These are phyloP conservation scores for Elaeidobius kamerunicus DNA, from an alignment of 2,888 invertebrate species.

Conservation along the genomic window DNA sequence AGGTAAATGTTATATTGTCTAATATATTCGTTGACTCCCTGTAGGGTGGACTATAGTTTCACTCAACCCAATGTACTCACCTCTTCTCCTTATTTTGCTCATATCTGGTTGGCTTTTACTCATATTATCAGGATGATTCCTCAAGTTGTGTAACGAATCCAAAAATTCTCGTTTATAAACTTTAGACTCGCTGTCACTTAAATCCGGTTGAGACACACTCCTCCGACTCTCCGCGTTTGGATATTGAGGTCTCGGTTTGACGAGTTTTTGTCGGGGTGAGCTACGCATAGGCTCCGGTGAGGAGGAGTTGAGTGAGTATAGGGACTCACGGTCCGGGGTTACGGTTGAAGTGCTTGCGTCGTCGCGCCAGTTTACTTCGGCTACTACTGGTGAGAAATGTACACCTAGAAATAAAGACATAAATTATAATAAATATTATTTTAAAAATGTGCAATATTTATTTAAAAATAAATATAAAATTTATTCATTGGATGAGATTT, in stretches of 20 bases:
- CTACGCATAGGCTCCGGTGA: constrained; percentile 40
- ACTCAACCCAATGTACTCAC: constrained; percentile 35
- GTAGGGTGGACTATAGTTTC: no score
- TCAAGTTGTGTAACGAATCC: constrained; percentile 34
- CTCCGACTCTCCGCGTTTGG: constrained; percentile 33
- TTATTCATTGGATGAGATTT: not conserved
- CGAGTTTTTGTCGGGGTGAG: constrained; percentile 32
- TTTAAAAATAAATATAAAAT: constrained; percentile 46
- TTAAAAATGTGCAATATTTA: constrained; percentile 76
- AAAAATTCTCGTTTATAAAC: constrained; percentile 34
- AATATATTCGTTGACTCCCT: no score
- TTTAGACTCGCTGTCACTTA: constrained; percentile 36
- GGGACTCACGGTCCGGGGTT: constrained; percentile 44
- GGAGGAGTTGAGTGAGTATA: constrained; percentile 43
- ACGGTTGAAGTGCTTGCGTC: constrained; percentile 48
- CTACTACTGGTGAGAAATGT: constrained; percentile 76
- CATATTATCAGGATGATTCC: constrained; percentile 33
- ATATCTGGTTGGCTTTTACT: constrained; percentile 41
- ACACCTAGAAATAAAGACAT: constrained; percentile 57
- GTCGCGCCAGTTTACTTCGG: constrained; percentile 76
- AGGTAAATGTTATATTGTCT: no score
- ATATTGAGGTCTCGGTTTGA: constrained; percentile 34
- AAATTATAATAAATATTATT: no score
- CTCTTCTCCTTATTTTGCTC: constrained; percentile 34
- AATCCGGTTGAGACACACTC: constrained; percentile 44